These are phyloP conservation scores for Hystrix cristata DNA, from an alignment of 2,113 vertebrate species.

Conservation along the genomic window DNA sequence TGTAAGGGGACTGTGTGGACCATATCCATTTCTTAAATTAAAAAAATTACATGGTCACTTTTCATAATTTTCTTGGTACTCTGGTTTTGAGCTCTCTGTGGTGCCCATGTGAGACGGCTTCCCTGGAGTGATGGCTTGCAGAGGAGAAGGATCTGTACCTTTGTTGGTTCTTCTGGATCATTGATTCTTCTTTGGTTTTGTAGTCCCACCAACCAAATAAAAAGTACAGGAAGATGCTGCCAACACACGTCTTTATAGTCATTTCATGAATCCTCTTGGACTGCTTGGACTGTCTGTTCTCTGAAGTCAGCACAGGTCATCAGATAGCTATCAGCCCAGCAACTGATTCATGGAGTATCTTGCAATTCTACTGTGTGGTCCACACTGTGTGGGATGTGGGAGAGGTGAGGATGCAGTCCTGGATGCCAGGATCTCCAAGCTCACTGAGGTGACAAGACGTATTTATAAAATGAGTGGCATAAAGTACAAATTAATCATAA, in stretches of 20 bases:
- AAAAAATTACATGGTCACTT: neutral
- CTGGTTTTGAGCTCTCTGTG: neutral
- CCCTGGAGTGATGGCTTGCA: neutral
- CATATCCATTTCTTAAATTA: neutral
- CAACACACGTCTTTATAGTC: neutral
- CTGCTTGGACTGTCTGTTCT: neutral
- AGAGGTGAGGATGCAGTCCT: fast-evolving
- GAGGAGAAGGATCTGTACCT: neutral
- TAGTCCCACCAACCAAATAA: neutral
- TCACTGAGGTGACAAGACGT: neutral
- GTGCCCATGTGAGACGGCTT: neutral
- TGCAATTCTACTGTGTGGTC: neutral
- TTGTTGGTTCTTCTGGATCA: neutral
- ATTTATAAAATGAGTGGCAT: neutral
- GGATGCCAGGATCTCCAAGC: neutral
- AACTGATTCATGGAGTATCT: neutral
- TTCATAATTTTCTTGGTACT: too few relatives aligned
- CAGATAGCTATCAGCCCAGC: neutral
- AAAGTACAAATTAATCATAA: neutral
- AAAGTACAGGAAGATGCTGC: neutral
- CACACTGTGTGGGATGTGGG: fast-evolving
- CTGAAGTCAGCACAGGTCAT: neutral
- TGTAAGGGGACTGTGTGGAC: neutral
- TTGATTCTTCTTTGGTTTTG: neutral
- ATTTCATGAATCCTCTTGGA: neutral